Evolutionary conservation across 1,140 invertebrate species (phyloP).

Genomic region (Orchesella cincta): DNA sequence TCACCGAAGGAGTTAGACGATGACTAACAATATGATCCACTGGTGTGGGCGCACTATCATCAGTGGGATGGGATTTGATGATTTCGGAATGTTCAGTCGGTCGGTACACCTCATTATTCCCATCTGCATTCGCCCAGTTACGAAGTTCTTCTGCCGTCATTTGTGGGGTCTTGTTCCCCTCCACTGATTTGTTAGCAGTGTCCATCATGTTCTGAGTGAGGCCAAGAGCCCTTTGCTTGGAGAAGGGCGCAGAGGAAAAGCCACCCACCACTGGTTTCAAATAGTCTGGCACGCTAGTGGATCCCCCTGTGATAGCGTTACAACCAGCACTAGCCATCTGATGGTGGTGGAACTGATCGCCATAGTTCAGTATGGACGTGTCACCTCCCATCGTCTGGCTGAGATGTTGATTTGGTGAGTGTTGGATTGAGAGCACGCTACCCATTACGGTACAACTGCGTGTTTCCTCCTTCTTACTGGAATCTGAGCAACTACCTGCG

Average conservation of each 20-base stretch:
- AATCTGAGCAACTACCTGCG: not conserved
- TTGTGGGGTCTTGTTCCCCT: not conserved
- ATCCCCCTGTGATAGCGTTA: not conserved
- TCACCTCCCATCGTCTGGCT: not conserved
- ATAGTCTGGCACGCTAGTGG: not conserved
- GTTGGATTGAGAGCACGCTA: not conserved
- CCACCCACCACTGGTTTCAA: not conserved
- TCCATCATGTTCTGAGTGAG: not conserved
- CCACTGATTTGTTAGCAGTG: not conserved
- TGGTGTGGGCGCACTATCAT: constrained; percentile 20
- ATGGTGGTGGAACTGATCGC: no score
- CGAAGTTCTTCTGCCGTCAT: not conserved
- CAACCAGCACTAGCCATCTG: not conserved
- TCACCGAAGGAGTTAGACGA: constrained; percentile 6
- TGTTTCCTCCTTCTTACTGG: not conserved
- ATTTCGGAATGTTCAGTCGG: not conserved
- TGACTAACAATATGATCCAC: not conserved
- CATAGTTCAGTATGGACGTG: not conserved
- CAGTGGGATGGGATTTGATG: not conserved
- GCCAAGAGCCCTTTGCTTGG: not conserved
- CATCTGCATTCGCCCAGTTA: not conserved
- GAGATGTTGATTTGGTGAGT: not conserved
- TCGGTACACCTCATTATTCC: not conserved
- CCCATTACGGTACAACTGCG: not conserved
- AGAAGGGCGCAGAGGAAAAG: not conserved